Base-by-base conservation (phyloP, 1,140 invertebrate genomes). In the Drosophila virilis region DNA sequence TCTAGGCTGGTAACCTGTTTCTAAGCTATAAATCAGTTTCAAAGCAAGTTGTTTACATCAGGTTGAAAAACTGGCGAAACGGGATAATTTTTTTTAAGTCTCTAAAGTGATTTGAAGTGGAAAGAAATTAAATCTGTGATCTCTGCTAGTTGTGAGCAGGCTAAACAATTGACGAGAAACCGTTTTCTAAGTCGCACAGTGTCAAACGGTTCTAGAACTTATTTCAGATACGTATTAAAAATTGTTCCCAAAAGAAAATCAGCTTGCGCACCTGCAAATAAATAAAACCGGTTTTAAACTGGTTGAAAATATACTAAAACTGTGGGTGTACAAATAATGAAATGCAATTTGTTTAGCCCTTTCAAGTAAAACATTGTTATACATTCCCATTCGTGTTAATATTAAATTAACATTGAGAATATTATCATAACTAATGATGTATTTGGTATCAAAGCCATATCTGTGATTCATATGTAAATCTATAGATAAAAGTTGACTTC, bases 401-500 rank as follows among this genome's bases (percentile, higher is more conserved):
- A 17, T 40, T 22, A 8, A 59, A 37, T 35, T 43, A 35, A 8
- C 28, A n/a, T 54, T 61, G 51, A 38, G 45, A 58, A 38, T 51
- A 51, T 17, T 28, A 17, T 68, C 22, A 35, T 48, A 66, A 57
- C 51, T 28, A 22, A n/a, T 33, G 32, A 22, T 28, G 6, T 15
- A 22, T 38, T 10, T 40, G 38, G 40, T 61, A 46, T 55, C 50
- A 50, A 65, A 51, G 42, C 28, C 6, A 9, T 57, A 35, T 33
- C 8, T 43, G 12, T 68, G 64, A 73, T 54, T 73, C 48, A 68
- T 28, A 46, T 54, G 48, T 40, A 54, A 43, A 58, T 64, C 28
- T n/a, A 52, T 17, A 35, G 48, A 52, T 22, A 60, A 60, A 37
- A 35, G 42, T 33, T 50, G 32, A 45, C 33, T 59, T 33, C 13